Conservation (phyloP, 2,797 vertebrate species). For the Oreortyx pictus region DNA sequence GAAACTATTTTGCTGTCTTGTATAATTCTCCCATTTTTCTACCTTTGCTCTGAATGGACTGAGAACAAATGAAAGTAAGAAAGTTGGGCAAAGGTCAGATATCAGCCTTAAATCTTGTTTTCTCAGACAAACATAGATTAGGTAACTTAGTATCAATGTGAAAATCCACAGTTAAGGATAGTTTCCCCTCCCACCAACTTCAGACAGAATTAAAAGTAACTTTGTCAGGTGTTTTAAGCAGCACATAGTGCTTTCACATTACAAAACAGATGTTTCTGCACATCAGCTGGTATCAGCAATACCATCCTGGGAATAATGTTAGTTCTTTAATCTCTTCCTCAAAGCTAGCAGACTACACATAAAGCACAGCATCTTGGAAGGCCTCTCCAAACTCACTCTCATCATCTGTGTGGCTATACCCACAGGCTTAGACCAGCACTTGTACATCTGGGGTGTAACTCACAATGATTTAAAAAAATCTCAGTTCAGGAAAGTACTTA, state of each 20-base stretch:
- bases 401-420: neutral
- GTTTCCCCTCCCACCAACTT: constrained; percentile 17
- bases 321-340: neutral
- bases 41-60: neutral
- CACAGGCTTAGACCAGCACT: neutral
- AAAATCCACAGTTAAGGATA: constrained; percentile 3
- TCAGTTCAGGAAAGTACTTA: neutral
- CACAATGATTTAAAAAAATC: neutral
- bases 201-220: constrained; percentile 41
- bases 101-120: neutral
- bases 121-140: neutral
- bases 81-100: neutral
- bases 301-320: constrained; percentile 20
- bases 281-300: constrained; percentile 17
- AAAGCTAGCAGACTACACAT: neutral
- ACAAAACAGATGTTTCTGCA: constrained; percentile 43
- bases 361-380: neutral
- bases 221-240: constrained; percentile 47
- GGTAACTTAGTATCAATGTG: neutral
- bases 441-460: neutral
- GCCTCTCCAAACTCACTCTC: neutral
- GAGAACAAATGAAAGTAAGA: neutral
- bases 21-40: neutral
- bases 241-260: neutral
- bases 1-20: neutral